Evolutionary conservation across 2,888 invertebrate species (phyloP).

Genomic region (Anticlea derivata): DNA sequence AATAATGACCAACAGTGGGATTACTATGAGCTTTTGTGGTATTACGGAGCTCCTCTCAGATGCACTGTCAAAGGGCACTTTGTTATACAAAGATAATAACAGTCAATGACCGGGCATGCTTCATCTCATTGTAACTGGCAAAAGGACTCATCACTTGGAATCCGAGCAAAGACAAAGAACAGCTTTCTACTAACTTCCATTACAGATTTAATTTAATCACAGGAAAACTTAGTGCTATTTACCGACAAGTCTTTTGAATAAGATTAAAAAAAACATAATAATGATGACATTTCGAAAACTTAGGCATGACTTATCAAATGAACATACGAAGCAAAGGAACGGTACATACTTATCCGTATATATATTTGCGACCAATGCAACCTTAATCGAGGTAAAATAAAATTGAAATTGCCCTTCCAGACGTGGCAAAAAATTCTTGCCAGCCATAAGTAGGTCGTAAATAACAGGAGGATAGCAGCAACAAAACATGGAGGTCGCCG

Average conservation of each 20-base stretch:
- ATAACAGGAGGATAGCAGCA: conserved; percentile 34
- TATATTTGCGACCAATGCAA: no score
- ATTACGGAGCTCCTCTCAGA: conserved; percentile 42
- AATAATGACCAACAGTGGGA: conserved; percentile 42
- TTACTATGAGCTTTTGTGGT: conserved; percentile 47
- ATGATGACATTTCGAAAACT: background rate
- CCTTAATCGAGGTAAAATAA: background rate
- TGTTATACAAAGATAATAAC: conserved; percentile 55
- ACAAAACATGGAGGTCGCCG: conserved; percentile 36
- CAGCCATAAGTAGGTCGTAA: conserved; percentile 36
- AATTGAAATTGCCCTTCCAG: conserved; percentile 1
- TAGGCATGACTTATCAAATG: no score
- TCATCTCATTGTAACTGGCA: conserved; percentile 42
- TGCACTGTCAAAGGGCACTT: conserved; percentile 51
- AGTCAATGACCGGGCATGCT: conserved; percentile 47
- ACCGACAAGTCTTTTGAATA: conserved; percentile 1
- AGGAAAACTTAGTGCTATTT: conserved; percentile 10
- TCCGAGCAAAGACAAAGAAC: conserved; percentile 32
- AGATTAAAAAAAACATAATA: background rate
- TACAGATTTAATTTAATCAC: conserved; percentile 19
- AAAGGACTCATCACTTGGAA: conserved; percentile 38
- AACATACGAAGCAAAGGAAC: no score
- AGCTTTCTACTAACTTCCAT: conserved; percentile 15
- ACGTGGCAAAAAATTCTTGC: conserved; percentile 25
- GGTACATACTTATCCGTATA: no score